Base-by-base conservation (phyloP, 1,140 invertebrate species). In the Megathymus violae region DNA sequence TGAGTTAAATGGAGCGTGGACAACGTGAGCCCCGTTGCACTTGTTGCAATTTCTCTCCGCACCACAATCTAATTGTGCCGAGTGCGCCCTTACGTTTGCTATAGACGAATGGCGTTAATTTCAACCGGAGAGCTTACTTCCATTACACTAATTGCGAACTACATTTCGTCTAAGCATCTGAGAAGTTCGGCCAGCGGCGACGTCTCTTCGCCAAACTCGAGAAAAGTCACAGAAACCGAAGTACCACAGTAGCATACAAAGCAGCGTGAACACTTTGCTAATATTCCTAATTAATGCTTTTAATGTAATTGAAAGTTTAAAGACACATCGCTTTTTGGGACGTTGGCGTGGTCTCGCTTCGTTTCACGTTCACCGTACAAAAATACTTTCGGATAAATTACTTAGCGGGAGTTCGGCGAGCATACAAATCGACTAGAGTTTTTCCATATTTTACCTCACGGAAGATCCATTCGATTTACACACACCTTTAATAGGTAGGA, bases 111-210 rank as follows among this genome's bases (percentile, higher is more conserved):
- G 74, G 80, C 83, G 85, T 88, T 88, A 88, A 90, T 88, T 88
- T 81, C 70, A 69, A 73, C 65, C 67, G 58, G 76, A 71, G 78
- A 81, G 80, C 84, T 88, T 85, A 76, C 82, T 79, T 88, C 84
- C 86, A 91, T 91, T 91, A 88, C 79, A 76, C 79, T 91, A 91
- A 91, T 91, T 91, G 85, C 86, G 70, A 86, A 78, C 81, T 80
- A 82, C 80, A 82, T 89, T 91, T 88, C 85, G 79, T 84, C 85
- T 82, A 85, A 89, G 76, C 85, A 80, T 83, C 83, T 83, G 76
- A 78, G 66, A 87, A 90, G 73, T 89, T 83, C 71, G 73, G 58
- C 74, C 76, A 74, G 70, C 73, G 74, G 66, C 64, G 71, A 76
- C 78, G 80, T 77, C 74, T 80, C 70, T 71, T 63, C 67, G 79